Evolutionary conservation across 2,888 invertebrate species (phyloP), one percentile per base, ranked within the genome.

Genomic region (Hemistola chrysoprasaria): DNA sequence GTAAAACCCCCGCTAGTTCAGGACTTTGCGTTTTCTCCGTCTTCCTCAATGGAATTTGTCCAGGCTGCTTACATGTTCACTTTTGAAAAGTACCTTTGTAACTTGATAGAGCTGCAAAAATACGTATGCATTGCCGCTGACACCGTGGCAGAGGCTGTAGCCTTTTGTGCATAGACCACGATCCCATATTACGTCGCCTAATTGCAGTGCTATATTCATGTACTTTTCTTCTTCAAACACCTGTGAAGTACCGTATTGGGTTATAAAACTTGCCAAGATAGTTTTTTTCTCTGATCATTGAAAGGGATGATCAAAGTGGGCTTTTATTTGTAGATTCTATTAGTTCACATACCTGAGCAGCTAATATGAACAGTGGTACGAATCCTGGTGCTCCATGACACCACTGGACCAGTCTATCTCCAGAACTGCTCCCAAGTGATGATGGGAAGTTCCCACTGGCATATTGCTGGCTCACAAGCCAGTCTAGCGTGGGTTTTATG

Each of bases 341-440:
- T n/a, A n/a, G n/a, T n/a, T n/a, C 23, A 20, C 23, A 45, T 75
- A 95, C 94, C 90, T 93, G 86, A 64, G 92, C 89, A 25, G 95
- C 94, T 53, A 91, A 78, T 50, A 90, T 76, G 56, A 92, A 94
- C 56, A 95, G 79, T 56, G 93, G 92, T 7, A 95, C 90, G 83
- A 95, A 94, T 23, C 97, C 97, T 8, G 97, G 95, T 10, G 97
- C 95, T n/a, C 97, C 97, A 71, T 97, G 97, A 79, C 97, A 97
- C 97, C 97, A 97, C 62, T 97, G 97, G 9, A 97, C 92, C 48
- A 97, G 90, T 74, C 91, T 92, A 72, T 97, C 97, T 20, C 90
- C 82, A 20, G 90, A 81, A 27, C 78, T 80, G 49, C 91, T 93
- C 11, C 92, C 93, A 16, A 94, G 56, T 0, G 96, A 96, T 0